These are phyloP conservation scores for Archaeoteleia sp. DNA, from an alignment of 2,888 invertebrate species.

Conservation along the genomic window DNA sequence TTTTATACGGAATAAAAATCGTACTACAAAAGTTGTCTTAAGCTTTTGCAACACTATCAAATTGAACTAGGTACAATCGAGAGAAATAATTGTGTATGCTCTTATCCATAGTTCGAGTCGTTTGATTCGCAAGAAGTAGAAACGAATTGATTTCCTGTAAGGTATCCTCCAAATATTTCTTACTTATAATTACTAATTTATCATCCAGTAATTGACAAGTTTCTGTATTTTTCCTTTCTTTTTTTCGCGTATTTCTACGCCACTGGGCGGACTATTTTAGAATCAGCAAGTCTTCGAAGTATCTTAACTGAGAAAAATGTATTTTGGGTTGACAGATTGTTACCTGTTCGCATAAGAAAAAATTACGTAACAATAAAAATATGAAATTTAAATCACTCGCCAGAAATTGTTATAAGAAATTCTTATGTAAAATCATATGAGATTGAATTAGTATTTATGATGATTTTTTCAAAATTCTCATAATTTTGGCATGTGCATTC, in stretches of 20 bases:
- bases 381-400: no score
- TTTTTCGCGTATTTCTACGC: constrained; percentile 31
- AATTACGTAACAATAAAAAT: no score
- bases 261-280: constrained; percentile 46
- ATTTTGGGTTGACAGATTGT: constrained; percentile 5
- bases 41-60: constrained; percentile 12
- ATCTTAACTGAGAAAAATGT: constrained; percentile 19
- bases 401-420: no score
- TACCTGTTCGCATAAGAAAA: no score
- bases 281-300: constrained; percentile 39
- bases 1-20: neutral
- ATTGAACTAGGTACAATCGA: neutral
- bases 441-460: no score
- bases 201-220: constrained; percentile 42
- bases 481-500: no score
- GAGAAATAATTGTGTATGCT: neutral
- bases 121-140: constrained; percentile 28
- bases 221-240: constrained; percentile 26
- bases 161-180: constrained; percentile 11
- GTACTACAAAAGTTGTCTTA: neutral
- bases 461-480: no score
- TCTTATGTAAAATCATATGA: no score
- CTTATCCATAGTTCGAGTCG: constrained; percentile 10
- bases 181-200: constrained; percentile 32
- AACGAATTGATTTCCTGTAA: constrained; percentile 14